Conservation (phyloP, 1,140 invertebrate genomes). For the Hydropsyche tenuis region DNA sequence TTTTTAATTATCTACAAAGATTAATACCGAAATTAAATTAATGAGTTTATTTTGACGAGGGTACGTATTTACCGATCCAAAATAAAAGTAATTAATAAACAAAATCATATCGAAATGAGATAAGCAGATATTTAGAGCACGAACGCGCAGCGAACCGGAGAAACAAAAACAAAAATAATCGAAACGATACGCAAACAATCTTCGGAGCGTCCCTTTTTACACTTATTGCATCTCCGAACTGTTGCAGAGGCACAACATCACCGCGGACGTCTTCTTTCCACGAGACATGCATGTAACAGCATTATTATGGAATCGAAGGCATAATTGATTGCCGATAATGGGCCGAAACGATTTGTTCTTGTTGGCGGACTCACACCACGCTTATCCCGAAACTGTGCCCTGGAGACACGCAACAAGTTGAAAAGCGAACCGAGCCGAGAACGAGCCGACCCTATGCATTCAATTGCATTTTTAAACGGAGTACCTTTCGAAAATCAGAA, state of each 20-base stretch:
- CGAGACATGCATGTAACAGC: not conserved
- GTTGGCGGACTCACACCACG: constrained; percentile 18
- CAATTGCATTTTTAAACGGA: not conserved
- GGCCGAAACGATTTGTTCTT: constrained; percentile 4
- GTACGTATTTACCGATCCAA: not conserved
- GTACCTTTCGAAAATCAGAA: not conserved
- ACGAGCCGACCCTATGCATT: not conserved
- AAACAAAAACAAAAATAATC: not conserved
- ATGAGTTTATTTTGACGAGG: constrained; percentile 19
- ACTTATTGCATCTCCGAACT: no score
- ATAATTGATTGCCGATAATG: constrained; percentile 32
- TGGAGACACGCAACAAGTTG: constrained; percentile 25
- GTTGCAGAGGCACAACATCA: no score
- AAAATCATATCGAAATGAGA: not conserved
- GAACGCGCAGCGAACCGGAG: not conserved
- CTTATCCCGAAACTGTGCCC: constrained; percentile 3
- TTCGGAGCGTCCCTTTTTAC: not conserved
- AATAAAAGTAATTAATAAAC: constrained; percentile 6
- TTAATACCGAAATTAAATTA: constrained; percentile 19
- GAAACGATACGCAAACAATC: not conserved
- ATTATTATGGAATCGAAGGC: constrained; percentile 11
- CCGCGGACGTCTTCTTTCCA: not conserved
- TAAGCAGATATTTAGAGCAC: no score
- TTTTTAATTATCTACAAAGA: constrained; percentile 9
- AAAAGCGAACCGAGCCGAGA: not conserved